These are phyloP conservation scores for Eretmocerus hayati DNA, from an alignment of 2,888 invertebrate genomes.

Conservation along the genomic window DNA sequence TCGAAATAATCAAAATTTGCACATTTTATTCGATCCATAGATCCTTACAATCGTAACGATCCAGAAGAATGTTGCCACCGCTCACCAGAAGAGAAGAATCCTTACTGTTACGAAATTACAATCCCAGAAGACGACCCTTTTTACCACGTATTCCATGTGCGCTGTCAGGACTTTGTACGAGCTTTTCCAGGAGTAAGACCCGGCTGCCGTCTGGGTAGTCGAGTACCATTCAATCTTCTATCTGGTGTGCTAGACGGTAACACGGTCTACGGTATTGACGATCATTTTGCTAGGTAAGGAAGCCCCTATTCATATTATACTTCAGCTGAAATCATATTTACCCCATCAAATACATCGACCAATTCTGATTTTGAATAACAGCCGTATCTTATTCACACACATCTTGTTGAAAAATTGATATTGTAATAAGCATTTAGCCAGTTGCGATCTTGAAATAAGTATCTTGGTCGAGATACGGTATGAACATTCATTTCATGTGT, in stretches of 20 bases:
- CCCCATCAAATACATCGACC: no score
- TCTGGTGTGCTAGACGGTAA: conserved; percentile 84
- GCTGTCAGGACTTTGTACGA: conserved; percentile 84
- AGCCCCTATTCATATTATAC: no score
- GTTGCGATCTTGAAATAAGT: no score
- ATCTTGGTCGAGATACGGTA: no score
- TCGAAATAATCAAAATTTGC: no score
- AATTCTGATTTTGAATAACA: no score
- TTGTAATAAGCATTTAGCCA: no score
- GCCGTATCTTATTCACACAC: no score
- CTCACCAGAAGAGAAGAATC: conserved; percentile 75
- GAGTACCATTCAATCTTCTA: conserved; percentile 77
- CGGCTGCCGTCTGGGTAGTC: conserved; percentile 80
- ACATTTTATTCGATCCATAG: conserved; percentile 53
- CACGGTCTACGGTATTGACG: conserved; percentile 82
- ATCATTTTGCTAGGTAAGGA: conserved; percentile 65
- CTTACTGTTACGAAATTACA: conserved; percentile 83
- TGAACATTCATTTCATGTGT: no score
- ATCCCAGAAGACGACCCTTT: conserved; percentile 88
- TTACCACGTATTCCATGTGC: conserved; percentile 75
- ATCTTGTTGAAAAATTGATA: no score
- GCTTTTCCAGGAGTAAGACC: conserved; percentile 82
- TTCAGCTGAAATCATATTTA: no score
- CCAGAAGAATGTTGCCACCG: conserved; percentile 85
- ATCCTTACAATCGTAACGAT: conserved; percentile 79